These are phyloP conservation scores for Deilephila porcellus DNA, from an alignment of 2,888 invertebrate species.

Conservation along the genomic window DNA sequence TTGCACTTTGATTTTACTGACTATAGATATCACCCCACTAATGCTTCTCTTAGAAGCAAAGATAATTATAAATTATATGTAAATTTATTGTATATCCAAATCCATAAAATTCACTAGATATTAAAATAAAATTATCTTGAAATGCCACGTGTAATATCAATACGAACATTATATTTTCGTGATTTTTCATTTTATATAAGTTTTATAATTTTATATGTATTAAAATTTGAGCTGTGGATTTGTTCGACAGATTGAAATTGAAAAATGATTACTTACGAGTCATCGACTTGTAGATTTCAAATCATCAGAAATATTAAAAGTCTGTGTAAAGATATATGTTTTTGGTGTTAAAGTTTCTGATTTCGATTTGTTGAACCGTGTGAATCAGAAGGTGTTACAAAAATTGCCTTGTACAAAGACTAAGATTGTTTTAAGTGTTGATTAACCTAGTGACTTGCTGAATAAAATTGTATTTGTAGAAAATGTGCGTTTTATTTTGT, in stretches of 20 bases:
- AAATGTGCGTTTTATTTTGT: slow-evolving; percentile 43
- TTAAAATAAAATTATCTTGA: background rate
- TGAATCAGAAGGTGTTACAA: slow-evolving; percentile 3
- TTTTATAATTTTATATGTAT: slow-evolving; percentile 10
- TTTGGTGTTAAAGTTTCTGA: background rate
- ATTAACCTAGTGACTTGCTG: slow-evolving; percentile 68
- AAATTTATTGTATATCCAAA: too few relatives aligned
- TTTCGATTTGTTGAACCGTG: slow-evolving; percentile 1
- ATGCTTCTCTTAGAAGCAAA: background rate
- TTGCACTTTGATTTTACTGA: background rate
- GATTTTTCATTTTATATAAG: background rate
- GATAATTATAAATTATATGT: too few relatives aligned
- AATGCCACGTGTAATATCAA: background rate
- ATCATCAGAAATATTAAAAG: background rate
- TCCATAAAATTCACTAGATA: background rate
- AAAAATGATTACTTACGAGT: background rate
- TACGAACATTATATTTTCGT: background rate
- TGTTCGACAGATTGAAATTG: slow-evolving; percentile 6
- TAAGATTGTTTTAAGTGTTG: slow-evolving; percentile 72
- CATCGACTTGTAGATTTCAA: background rate
- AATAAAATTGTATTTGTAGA: slow-evolving; percentile 67
- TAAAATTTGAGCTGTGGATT: background rate
- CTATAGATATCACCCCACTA: background rate
- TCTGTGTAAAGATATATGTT: background rate
- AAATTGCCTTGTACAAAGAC: slow-evolving; percentile 80